These are phyloP conservation scores for Halocynthia aurantium DNA, from an alignment of 23 tunicate genomes.

Conservation along the genomic window DNA sequence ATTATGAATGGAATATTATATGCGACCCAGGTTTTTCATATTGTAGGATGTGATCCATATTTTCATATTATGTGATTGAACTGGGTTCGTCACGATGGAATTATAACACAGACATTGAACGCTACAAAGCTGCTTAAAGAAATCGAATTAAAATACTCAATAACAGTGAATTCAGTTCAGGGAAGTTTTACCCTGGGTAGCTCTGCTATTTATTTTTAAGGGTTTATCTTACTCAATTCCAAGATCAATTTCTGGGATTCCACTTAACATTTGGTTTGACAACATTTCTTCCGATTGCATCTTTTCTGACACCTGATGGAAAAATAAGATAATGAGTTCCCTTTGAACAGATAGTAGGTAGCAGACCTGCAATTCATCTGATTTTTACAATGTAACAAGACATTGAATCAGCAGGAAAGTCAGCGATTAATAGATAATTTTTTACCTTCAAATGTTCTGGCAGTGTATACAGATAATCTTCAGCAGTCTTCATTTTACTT, in stretches of 20 bases:
- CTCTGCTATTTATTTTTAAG: too few relatives aligned
- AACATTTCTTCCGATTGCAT: conserved; percentile 89
- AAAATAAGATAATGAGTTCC: neutral
- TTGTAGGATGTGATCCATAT: too few relatives aligned
- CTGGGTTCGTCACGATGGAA: too few relatives aligned
- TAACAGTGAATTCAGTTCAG: too few relatives aligned
- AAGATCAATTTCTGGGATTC: conserved; percentile 93
- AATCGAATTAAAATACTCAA: too few relatives aligned
- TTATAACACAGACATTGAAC: too few relatives aligned
- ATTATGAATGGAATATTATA: too few relatives aligned
- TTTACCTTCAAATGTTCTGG: conserved; percentile 72
- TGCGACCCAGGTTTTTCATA: too few relatives aligned
- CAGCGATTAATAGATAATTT: neutral
- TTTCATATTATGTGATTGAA: too few relatives aligned
- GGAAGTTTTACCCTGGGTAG: too few relatives aligned
- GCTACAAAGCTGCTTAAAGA: too few relatives aligned
- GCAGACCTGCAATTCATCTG: neutral
- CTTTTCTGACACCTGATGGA: conserved; percentile 28
- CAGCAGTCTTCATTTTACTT: conserved; percentile 42
- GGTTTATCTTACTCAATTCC: conserved; percentile 88
- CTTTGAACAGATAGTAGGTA: neutral
- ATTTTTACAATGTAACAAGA: neutral
- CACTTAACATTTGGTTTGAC: conserved; percentile 96
- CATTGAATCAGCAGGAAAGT: neutral
- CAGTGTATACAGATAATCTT: conserved; percentile 72